Conservation (phyloP, 1,140 invertebrate genomes). For the Hyposmocoma kahamanoa region DNA sequence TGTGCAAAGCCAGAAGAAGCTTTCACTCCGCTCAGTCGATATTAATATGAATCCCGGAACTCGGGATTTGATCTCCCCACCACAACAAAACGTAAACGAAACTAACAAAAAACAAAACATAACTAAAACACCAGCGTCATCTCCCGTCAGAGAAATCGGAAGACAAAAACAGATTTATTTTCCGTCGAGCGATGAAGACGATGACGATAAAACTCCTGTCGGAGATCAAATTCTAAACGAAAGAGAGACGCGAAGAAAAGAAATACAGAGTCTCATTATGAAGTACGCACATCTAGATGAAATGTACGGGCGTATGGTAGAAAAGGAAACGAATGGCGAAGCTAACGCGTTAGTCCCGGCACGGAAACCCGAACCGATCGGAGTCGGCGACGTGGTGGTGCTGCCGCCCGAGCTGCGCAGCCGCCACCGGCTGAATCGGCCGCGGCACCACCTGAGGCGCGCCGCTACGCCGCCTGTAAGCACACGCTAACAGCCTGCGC, state of each 20-base stretch:
- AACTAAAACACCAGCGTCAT: constrained; percentile 57
- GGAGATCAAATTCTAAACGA: constrained; percentile 77
- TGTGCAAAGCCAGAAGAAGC: constrained; percentile 70
- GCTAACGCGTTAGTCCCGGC: constrained; percentile 11
- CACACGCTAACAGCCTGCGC: constrained; percentile 61
- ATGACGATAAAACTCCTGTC: constrained; percentile 71
- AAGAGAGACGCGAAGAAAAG: constrained; percentile 83
- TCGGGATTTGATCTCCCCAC: constrained; percentile 59
- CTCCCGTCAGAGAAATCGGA: constrained; percentile 45
- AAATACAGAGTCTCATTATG: constrained; percentile 85
- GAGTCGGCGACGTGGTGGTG: constrained; percentile 47
- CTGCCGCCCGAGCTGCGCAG: constrained; percentile 58
- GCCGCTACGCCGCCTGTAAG: constrained; percentile 75
- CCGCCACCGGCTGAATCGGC: constrained; percentile 56
- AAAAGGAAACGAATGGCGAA: constrained; percentile 39
- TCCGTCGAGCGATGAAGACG: constrained; percentile 65
- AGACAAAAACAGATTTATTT: constrained; percentile 71
- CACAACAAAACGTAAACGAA: constrained; percentile 27
- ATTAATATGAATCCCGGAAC: constrained; percentile 51
- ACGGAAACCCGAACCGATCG: constrained; percentile 55
- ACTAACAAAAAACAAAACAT: constrained; percentile 32
- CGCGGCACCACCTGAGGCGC: constrained; percentile 46
- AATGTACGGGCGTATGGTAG: constrained; percentile 70
- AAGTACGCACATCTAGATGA: constrained; percentile 85
- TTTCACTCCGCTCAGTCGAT: constrained; percentile 70